phyloP scores from a whole-genome alignment of 2,888 invertebrate genomes.

The Drosophila mercatorum region DNA sequence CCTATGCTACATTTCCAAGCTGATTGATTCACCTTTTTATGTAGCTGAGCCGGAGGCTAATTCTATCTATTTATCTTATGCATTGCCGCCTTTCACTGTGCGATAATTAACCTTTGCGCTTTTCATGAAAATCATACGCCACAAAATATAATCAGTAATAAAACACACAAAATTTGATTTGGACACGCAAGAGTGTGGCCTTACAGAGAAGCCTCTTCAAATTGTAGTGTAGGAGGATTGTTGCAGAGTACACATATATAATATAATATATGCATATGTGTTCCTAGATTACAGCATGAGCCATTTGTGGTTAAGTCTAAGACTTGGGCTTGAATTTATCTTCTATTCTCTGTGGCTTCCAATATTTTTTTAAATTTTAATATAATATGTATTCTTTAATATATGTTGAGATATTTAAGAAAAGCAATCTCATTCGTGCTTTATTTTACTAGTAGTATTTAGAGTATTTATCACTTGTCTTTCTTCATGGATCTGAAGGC shows the following conservation, averaged over 20 bases:
- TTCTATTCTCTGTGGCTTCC: too few species aligned
- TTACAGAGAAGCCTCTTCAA: background rate
- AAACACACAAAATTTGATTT: conserved; percentile 30
- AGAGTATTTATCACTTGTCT: background rate
- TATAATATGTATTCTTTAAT: too few species aligned
- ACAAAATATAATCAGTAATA: conserved; percentile 40
- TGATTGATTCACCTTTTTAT: conserved; percentile 52
- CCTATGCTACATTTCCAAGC: conserved; percentile 45
- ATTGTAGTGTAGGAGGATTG: background rate
- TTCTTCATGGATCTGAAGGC: background rate
- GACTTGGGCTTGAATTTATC: too few species aligned
- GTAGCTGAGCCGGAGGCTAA: conserved; percentile 9
- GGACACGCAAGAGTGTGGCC: conserved; percentile 35
- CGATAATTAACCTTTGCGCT: conserved; percentile 36
- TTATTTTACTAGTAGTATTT: too few species aligned
- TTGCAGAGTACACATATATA: background rate
- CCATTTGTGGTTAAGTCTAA: too few species aligned
- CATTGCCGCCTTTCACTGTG: conserved; percentile 48
- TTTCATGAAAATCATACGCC: conserved; percentile 32
- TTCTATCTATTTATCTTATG: conserved; percentile 24
- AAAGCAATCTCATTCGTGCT: too few species aligned
- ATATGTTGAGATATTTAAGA: too few species aligned
- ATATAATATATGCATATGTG: too few species aligned
- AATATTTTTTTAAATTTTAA: too few species aligned
- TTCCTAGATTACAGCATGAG: too few species aligned